Evolutionary conservation across 2,113 vertebrate genomes (phyloP).

Genomic region (Pterocles orientalis): DNA sequence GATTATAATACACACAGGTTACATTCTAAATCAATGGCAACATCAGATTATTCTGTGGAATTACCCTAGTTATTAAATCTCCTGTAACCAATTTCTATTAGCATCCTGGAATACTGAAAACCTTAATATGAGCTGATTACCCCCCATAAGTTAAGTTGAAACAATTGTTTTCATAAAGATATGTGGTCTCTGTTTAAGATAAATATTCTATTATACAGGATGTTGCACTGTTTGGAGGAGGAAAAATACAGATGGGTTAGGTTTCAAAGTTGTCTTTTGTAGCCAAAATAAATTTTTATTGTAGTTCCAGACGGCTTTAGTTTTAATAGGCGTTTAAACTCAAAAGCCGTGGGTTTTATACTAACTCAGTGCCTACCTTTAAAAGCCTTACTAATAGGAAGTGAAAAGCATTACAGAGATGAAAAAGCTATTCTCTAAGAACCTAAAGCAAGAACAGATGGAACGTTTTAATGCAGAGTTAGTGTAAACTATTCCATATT

Average conservation of each 20-base stretch:
- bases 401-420: slow-evolving; percentile 70
- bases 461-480: slow-evolving; percentile 53
- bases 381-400: slow-evolving; percentile 71
- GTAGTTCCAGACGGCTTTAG: slow-evolving; percentile 63
- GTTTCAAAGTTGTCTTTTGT: slow-evolving; percentile 59
- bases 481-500: slow-evolving; percentile 73
- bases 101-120: slow-evolving; percentile 18
- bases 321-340: slow-evolving; percentile 70
- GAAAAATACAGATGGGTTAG: slow-evolving; percentile 63
- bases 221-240: slow-evolving; percentile 62
- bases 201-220: slow-evolving; percentile 64
- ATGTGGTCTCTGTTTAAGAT: slow-evolving; percentile 62
- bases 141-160: slow-evolving; percentile 47
- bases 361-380: slow-evolving; percentile 55
- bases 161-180: slow-evolving; percentile 62
- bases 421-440: slow-evolving; percentile 60
- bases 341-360: slow-evolving; percentile 65
- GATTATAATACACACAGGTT: neutral
- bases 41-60: slow-evolving; percentile 13
- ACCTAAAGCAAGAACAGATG: slow-evolving; percentile 66
- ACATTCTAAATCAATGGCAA: neutral
- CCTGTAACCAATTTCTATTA: slow-evolving; percentile 37
- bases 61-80: neutral
- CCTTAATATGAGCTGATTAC: slow-evolving; percentile 28
- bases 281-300: slow-evolving; percentile 66